A percentile compares a stretch with the other conserved stretches of the same genome.
Evolutionary conservation across 2,113 vertebrate genomes (phyloP).

Genomic region (Agapornis roseicollis): DNA sequence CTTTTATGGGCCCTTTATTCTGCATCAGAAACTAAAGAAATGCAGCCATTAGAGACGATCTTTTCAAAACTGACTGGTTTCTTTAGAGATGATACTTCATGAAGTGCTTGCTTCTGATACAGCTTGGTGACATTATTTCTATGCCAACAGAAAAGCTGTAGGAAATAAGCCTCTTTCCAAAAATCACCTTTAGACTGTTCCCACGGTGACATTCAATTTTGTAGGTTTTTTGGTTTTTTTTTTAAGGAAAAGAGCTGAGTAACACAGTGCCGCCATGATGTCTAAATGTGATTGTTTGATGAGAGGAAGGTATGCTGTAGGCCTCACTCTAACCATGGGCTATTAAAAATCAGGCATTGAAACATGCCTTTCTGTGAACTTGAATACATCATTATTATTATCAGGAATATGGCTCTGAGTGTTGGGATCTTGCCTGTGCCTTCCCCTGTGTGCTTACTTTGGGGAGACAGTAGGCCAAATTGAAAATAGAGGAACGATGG

Average conservation of each 20-base stretch:
- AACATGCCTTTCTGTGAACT: neutral
- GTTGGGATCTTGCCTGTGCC: neutral
- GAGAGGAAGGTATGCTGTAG: neutral
- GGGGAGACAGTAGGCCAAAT: neutral
- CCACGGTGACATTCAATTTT: constrained; percentile 26
- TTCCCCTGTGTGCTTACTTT: neutral
- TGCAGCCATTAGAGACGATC: neutral
- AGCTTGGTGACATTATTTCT: constrained; percentile 48
- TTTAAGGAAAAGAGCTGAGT: neutral
- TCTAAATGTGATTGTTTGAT: constrained; percentile 2
- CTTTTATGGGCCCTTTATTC: neutral
- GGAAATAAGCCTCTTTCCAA: constrained; percentile 33
- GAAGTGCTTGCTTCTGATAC: constrained; percentile 9
- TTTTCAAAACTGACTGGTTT: constrained; percentile 11
- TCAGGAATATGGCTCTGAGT: neutral
- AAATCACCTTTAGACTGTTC: constrained; percentile 43
- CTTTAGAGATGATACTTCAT: constrained; percentile 11
- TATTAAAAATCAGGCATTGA: neutral
- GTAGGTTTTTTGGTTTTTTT: neutral
- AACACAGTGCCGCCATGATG: neutral
- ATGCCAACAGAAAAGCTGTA: constrained; percentile 29
- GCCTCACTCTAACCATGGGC: neutral
- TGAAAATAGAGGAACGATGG: neutral
- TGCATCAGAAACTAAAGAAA: constrained; percentile 22
- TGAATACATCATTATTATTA: neutral